Conservation (phyloP, 2,888 invertebrate genomes). For the Phortica okadai region DNA sequence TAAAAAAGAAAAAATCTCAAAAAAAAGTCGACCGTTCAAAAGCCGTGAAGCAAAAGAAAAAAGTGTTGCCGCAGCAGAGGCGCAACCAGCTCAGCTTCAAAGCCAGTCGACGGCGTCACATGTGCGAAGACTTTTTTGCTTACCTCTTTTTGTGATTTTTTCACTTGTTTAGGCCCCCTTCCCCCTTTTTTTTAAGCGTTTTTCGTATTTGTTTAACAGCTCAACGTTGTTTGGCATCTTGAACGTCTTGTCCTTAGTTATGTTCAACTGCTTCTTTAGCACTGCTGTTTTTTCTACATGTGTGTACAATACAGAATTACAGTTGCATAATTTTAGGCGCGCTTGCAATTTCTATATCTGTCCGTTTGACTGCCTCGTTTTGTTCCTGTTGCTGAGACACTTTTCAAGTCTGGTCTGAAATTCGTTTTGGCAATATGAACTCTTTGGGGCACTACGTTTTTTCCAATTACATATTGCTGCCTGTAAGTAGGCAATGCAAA, state of each 20-base stretch:
- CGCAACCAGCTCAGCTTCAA: not conserved
- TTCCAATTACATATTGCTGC: not conserved
- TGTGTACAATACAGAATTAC: constrained; percentile 6
- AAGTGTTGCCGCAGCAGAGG: not conserved
- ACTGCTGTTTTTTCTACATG: not conserved
- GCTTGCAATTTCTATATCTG: constrained; percentile 5
- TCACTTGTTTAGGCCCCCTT: too few species aligned
- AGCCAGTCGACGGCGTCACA: not conserved
- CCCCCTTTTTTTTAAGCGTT: constrained; percentile 1
- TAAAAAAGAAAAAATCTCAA: not conserved
- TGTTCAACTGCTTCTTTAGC: constrained; percentile 16
- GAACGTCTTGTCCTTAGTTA: not conserved
- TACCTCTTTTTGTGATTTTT: too few species aligned
- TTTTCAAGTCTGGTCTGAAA: not conserved
- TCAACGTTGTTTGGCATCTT: constrained; percentile 27
- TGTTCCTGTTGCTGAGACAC: not conserved
- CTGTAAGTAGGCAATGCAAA: not conserved
- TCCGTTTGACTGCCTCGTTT: not conserved
- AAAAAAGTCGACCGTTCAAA: too few species aligned
- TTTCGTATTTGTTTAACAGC: constrained; percentile 2
- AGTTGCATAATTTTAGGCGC: constrained; percentile 59
- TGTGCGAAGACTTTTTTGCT: not conserved
- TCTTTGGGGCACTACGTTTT: not conserved
- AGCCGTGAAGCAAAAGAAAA: not conserved
- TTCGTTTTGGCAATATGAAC: not conserved